Evolutionary conservation across 1,140 invertebrate genomes (phyloP).

Genomic region (Scaptomyza hsui): DNA sequence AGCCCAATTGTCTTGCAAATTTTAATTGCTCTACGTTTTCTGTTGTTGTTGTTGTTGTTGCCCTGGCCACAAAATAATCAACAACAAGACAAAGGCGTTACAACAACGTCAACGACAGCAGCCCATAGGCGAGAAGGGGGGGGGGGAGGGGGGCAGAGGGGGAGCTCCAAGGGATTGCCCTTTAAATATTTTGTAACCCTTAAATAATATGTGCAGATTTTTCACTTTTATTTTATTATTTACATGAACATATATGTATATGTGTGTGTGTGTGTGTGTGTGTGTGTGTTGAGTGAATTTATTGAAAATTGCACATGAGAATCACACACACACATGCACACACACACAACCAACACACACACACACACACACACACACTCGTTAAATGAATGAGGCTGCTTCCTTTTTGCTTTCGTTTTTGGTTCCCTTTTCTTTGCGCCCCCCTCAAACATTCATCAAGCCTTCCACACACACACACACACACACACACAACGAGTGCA

Average conservation of each 20-base stretch:
- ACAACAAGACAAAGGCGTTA: conserved; percentile 78
- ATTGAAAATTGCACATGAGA: conserved; percentile 55
- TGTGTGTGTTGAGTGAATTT: conserved; percentile 35
- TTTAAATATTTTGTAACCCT: conserved; percentile 63
- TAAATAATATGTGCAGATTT: conserved; percentile 69
- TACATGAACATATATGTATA: too few species aligned
- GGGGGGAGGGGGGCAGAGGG: not conserved
- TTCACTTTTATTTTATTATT: conserved; percentile 39
- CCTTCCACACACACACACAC: conserved; percentile 22
- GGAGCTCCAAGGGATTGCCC: not conserved
- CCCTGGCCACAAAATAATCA: conserved; percentile 69
- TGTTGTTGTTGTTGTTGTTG: conserved; percentile 14
- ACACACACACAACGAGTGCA: conserved; percentile 25
- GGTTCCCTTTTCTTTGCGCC: not conserved
- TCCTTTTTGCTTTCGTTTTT: conserved; percentile 15
- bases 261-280: too few species aligned
- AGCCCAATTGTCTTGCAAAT: conserved; percentile 71
- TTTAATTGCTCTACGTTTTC: conserved; percentile 73
- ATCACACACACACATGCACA: not conserved
- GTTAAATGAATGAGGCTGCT: conserved; percentile 21
- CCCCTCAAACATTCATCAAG: not conserved
- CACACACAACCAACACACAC: conserved; percentile 12
- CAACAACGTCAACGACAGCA: conserved; percentile 28
- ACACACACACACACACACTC: not conserved
- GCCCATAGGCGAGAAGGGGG: not conserved